These are phyloP conservation scores for Nematopogon swammerdamellus DNA, from an alignment of 2,888 invertebrate species.

Conservation along the genomic window DNA sequence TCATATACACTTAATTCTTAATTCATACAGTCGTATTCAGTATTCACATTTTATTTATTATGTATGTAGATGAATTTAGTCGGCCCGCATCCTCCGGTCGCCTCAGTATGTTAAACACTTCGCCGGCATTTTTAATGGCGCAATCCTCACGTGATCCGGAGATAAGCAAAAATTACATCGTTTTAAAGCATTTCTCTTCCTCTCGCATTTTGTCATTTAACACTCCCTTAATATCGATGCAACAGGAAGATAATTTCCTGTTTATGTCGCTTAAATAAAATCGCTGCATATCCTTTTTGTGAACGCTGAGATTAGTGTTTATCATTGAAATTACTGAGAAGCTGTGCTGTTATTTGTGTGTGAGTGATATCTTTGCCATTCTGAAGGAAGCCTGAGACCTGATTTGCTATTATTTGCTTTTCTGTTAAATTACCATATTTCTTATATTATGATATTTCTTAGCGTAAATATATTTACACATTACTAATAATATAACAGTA, in stretches of 20 bases:
- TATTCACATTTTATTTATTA: too few relatives aligned
- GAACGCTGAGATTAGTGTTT: conserved; percentile 37
- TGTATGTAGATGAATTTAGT: conserved; percentile 29
- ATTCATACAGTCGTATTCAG: too few relatives aligned
- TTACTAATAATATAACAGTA: too few relatives aligned
- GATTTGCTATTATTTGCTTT: too few relatives aligned
- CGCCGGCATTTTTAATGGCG: conserved; percentile 32
- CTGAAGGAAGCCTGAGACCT: too few relatives aligned
- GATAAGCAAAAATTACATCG: conserved; percentile 21
- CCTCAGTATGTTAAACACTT: conserved; percentile 26
- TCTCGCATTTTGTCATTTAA: conserved; percentile 49
- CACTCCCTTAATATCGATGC: conserved; percentile 50
- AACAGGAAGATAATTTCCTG: conserved; percentile 41
- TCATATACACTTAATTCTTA: too few relatives aligned
- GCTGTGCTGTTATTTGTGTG: conserved; percentile 6
- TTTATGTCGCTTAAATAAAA: conserved; percentile 52
- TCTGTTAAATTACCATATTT: too few relatives aligned
- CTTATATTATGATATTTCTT: too few relatives aligned
- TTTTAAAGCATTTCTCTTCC: conserved; percentile 28
- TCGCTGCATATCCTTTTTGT: conserved; percentile 45
- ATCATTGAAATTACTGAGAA: too few relatives aligned
- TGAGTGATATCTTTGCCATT: too few relatives aligned
- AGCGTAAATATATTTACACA: too few relatives aligned
- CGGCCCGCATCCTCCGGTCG: conserved; percentile 19
- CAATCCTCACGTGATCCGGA: conserved; percentile 30